Evolutionary conservation across 2,888 invertebrate species (phyloP).

Genomic region (Lochmaea crataegi): DNA sequence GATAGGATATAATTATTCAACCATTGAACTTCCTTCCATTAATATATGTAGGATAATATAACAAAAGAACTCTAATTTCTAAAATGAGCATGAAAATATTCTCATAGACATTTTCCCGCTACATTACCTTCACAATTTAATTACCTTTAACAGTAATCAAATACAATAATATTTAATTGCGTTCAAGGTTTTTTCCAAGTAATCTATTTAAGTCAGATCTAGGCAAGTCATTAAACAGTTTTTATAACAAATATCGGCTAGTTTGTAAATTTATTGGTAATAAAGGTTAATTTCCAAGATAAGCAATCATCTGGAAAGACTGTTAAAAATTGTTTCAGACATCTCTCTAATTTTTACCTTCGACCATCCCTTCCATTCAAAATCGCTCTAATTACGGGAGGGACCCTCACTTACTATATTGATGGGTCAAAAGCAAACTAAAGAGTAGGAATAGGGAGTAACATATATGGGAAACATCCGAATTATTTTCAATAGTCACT

Average conservation of each 20-base stretch:
- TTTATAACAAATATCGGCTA: neutral
- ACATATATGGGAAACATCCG: too few relatives aligned
- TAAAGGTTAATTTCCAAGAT: too few relatives aligned
- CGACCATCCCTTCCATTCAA: too few relatives aligned
- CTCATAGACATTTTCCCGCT: neutral
- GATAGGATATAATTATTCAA: neutral
- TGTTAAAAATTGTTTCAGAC: too few relatives aligned
- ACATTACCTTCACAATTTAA: slow-evolving; percentile 17
- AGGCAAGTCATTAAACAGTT: slow-evolving; percentile 8
- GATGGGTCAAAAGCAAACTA: too few relatives aligned
- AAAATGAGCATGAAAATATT: neutral
- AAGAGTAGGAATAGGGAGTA: too few relatives aligned
- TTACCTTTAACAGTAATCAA: slow-evolving; percentile 11
- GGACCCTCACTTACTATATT: too few relatives aligned
- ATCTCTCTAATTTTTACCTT: too few relatives aligned
- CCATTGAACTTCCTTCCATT: neutral
- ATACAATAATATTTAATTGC: slow-evolving; percentile 16
- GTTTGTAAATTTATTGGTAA: too few relatives aligned
- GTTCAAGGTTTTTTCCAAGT: slow-evolving; percentile 22
- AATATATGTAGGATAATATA: neutral
- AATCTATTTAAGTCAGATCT: slow-evolving; percentile 3
- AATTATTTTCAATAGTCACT: too few relatives aligned
- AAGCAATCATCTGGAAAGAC: too few relatives aligned
- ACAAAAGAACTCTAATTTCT: neutral
- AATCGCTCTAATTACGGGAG: too few relatives aligned